Evolutionary conservation across 2,888 invertebrate genomes (phyloP).

Genomic region (Acrobasis consociella): DNA sequence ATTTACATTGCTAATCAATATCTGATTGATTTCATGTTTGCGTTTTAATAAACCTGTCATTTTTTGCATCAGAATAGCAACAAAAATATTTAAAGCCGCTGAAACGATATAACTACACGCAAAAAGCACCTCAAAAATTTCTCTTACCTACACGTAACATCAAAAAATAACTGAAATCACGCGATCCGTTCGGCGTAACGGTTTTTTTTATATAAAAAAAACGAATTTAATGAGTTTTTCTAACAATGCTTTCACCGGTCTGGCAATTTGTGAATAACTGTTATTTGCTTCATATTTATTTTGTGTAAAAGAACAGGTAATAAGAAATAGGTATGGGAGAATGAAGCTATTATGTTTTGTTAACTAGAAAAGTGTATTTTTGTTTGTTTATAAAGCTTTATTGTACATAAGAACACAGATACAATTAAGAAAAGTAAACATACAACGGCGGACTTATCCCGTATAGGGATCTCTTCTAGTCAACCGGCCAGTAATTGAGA

Average conservation of each 20-base stretch:
- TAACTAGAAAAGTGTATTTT: not conserved
- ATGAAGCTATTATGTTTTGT: not conserved
- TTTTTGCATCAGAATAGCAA: not conserved
- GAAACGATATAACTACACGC: not conserved
- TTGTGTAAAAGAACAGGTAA: not conserved
- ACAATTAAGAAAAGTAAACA: too few relatives aligned
- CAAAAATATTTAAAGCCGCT: not conserved
- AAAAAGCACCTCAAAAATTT: not conserved
- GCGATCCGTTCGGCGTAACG: conserved; percentile 49
- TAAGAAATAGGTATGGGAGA: not conserved
- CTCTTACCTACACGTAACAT: not conserved
- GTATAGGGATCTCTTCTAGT: too few relatives aligned
- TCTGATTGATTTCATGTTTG: too few relatives aligned
- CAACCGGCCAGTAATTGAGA: too few relatives aligned
- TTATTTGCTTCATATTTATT: conserved; percentile 1
- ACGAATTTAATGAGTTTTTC: conserved; percentile 50
- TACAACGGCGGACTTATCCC: too few relatives aligned
- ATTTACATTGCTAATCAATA: too few relatives aligned
- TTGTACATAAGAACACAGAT: too few relatives aligned
- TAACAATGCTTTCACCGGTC: conserved; percentile 53
- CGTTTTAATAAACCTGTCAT: too few relatives aligned
- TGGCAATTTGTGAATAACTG: not conserved
- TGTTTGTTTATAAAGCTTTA: too few relatives aligned
- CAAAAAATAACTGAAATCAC: conserved; percentile 30
- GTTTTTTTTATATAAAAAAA: conserved; percentile 52